Percentiles rank a stretch among this genome's conserved stretches.
These are phyloP conservation scores for Drosophila leonis DNA, from an alignment of 2,888 invertebrate genomes.

Conservation along the genomic window DNA sequence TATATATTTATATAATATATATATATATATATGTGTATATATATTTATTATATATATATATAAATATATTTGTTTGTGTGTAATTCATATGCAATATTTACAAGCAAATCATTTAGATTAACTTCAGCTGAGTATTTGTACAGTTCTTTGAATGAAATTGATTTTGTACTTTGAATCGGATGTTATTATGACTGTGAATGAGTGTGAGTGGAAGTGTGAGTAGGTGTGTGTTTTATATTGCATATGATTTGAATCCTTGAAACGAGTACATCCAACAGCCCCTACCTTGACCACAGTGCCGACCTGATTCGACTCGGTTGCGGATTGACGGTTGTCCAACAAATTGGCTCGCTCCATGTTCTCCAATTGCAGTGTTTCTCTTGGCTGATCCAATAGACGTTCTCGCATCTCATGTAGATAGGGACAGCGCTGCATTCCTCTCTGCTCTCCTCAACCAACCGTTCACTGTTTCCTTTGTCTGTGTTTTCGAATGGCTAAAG, in stretches of 20 bases:
- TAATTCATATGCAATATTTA: slow-evolving; percentile 73
- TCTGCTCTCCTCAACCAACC: slow-evolving; percentile 15
- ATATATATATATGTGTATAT: not conserved
- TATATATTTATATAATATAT: not conserved
- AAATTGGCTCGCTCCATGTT: slow-evolving; percentile 87
- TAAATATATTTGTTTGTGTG: slow-evolving; percentile 6
- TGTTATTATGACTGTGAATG: slow-evolving; percentile 1
- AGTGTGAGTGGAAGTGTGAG: not conserved
- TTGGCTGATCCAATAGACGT: slow-evolving; percentile 90
- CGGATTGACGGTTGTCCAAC: slow-evolving; percentile 85
- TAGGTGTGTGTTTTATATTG: slow-evolving; percentile 58
- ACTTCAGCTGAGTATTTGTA: slow-evolving; percentile 2
- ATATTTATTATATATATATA: slow-evolving; percentile 3
- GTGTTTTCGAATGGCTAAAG: not conserved
- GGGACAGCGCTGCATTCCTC: slow-evolving; percentile 89
- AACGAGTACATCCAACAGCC: slow-evolving; percentile 84
- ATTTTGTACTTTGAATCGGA: slow-evolving; percentile 1
- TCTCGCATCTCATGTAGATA: slow-evolving; percentile 98
- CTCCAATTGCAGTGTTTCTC: slow-evolving; percentile 89
- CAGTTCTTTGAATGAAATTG: slow-evolving; percentile 1
- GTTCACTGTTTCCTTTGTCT: slow-evolving; percentile 14
- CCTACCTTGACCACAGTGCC: slow-evolving; percentile 95
- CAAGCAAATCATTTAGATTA: slow-evolving; percentile 39
- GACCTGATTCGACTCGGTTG: slow-evolving; percentile 89
- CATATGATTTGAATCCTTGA: slow-evolving; percentile 81